phyloP scores from a whole-genome alignment of 2,888 invertebrate genomes.

The Archaeoteleia sp. region DNA sequence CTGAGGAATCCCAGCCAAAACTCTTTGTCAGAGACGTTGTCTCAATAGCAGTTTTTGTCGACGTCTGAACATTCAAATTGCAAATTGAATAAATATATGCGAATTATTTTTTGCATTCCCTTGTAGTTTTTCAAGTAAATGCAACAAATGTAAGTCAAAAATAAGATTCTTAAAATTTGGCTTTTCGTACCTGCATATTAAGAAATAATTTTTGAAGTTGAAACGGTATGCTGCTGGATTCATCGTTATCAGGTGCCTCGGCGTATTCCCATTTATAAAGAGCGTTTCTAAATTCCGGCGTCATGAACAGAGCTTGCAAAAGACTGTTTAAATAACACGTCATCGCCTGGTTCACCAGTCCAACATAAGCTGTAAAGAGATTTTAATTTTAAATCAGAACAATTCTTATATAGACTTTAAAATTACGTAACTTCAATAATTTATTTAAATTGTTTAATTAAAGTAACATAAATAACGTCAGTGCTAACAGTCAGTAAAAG shows the following conservation, averaged over 20 bases:
- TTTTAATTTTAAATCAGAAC: no score
- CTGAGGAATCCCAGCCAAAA: conserved; percentile 93
- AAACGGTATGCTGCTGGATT: conserved; percentile 86
- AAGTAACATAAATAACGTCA: no score
- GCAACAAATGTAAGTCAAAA: no score
- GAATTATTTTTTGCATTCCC: no score
- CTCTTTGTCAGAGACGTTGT: conserved; percentile 91
- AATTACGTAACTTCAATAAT: no score
- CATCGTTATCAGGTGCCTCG: conserved; percentile 80
- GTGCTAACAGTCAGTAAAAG: no score
- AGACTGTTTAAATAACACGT: conserved; percentile 94
- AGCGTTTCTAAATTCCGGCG: conserved; percentile 93
- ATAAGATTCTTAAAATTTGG: no score
- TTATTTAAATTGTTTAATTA: no score
- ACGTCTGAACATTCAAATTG: no score
- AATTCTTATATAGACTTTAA: no score
- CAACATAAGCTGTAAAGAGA: conserved; percentile 81
- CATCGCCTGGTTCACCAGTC: conserved; percentile 93
- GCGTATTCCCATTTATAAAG: conserved; percentile 87
- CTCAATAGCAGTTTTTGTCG: conserved; percentile 85
- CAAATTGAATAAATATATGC: conserved; percentile 11
- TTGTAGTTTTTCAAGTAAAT: no score
- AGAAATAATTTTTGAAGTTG: conserved; percentile 91
- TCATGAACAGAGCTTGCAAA: conserved; percentile 92
- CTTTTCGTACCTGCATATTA: conserved; percentile 84